Conservation (phyloP, 2,797 vertebrate genomes). For the Champsocephalus gunnari region DNA sequence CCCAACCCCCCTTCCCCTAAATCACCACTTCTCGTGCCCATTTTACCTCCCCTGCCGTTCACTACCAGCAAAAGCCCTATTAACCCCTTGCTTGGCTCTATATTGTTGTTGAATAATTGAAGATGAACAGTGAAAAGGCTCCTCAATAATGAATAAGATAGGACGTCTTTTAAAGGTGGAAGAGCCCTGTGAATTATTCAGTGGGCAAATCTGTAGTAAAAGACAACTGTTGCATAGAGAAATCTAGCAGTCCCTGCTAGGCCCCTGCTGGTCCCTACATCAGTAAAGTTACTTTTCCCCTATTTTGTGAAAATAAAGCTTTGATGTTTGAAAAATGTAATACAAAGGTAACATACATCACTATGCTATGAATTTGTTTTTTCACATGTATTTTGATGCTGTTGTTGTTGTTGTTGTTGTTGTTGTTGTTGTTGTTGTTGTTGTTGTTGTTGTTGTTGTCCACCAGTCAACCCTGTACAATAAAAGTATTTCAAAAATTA, state of each 20-base stretch:
- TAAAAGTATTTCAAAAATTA: too few species aligned
- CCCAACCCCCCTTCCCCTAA: conserved; percentile 41
- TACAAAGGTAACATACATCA: conserved; percentile 7
- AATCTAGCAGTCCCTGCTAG: conserved; percentile 22
- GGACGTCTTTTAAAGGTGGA: conserved; percentile 81
- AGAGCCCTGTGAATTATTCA: conserved; percentile 84
- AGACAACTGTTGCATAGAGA: conserved; percentile 81
- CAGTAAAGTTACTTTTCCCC: conserved; percentile 9
- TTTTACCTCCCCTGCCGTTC: conserved; percentile 68
- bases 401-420: not conserved
- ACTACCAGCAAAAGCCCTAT: conserved; percentile 80
- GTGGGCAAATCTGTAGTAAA: conserved; percentile 82
- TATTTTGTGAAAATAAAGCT: conserved; percentile 16
- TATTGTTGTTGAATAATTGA: conserved; percentile 89
- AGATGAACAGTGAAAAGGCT: conserved; percentile 76
- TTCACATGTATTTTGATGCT: not conserved
- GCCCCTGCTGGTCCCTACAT: not conserved
- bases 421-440: too few species aligned
- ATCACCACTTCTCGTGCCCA: conserved; percentile 52
- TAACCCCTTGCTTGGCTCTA: conserved; percentile 83
- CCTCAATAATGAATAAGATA: conserved; percentile 83
- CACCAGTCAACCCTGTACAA: not conserved
- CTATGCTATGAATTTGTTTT: not conserved
- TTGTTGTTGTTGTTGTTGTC: not conserved
- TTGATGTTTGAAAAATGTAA: conserved; percentile 22